phyloP scores from a whole-genome alignment of 2,113 vertebrate species.

The Heptranchias perlo region DNA sequence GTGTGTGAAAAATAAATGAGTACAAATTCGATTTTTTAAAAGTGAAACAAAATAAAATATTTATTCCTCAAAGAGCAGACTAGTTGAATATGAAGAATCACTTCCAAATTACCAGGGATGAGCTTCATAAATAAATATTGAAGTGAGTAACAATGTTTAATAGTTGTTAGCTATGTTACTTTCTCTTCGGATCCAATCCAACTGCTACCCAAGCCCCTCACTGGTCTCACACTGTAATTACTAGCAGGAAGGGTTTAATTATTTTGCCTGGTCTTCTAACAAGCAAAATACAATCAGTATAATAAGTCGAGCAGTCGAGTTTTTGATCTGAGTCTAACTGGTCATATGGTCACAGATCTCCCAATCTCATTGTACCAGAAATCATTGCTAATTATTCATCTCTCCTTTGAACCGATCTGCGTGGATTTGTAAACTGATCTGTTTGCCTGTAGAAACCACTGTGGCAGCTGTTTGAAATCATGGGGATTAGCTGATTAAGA shows the following conservation, averaged over 20 bases:
- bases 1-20: neutral
- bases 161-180: neutral
- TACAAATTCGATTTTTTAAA: neutral
- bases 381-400: neutral
- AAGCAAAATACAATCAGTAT: neutral
- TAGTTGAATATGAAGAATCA: neutral
- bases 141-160: neutral
- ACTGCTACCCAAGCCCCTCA: neutral
- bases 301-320: neutral
- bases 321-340: neutral
- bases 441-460: neutral
- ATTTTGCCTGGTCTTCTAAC: neutral
- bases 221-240: neutral
- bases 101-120: neutral
- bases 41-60: neutral
- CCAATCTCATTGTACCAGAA: neutral
- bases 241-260: neutral
- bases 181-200: neutral
- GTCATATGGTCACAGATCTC: neutral
- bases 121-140: neutral
- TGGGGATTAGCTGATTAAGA: slow-evolving; percentile 34
- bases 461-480: slow-evolving; percentile 41
- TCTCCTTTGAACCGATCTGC: neutral
- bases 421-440: slow-evolving; percentile 32
- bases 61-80: neutral